These are phyloP conservation scores for Platorchestia sp. DNA, from an alignment of 1,140 invertebrate genomes.

Conservation along the genomic window DNA sequence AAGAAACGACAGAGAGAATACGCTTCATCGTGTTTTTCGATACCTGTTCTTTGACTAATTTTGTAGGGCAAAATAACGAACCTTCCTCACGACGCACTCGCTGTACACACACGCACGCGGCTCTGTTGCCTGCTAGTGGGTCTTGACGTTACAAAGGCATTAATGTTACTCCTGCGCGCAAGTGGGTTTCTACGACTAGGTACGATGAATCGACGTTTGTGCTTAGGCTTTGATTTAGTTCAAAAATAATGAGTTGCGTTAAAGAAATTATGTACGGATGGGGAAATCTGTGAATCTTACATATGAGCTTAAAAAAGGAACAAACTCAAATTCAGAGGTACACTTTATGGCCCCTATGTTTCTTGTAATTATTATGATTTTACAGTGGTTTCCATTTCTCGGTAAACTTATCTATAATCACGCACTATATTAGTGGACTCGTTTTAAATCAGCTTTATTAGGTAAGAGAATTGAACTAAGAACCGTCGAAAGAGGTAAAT, in stretches of 20 bases:
- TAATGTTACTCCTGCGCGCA: background rate
- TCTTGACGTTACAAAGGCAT: background rate
- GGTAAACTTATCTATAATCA: background rate
- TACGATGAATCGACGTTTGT: background rate
- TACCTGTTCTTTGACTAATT: slow-evolving; percentile 21
- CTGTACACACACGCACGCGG: background rate
- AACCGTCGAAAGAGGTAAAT: background rate
- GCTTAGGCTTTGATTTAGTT: background rate
- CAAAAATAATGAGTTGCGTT: background rate
- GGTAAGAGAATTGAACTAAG: background rate
- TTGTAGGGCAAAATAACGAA: slow-evolving; percentile 55
- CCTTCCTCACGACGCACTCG: background rate
- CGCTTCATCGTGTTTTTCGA: slow-evolving; percentile 43
- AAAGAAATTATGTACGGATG: background rate
- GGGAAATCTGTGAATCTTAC: background rate
- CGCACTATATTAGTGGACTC: too few relatives aligned
- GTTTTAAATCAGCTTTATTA: too few relatives aligned
- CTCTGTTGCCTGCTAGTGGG: too few relatives aligned
- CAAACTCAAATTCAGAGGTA: background rate
- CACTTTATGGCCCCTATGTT: background rate
- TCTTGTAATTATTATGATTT: background rate
- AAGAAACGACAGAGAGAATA: slow-evolving; percentile 31
- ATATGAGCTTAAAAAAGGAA: background rate
- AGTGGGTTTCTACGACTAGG: background rate
- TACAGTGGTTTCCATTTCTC: background rate